Percentiles rank a stretch among this genome's conserved stretches.
Conservation (phyloP, 2,888 invertebrate genomes). For the Orchestes rusci region DNA sequence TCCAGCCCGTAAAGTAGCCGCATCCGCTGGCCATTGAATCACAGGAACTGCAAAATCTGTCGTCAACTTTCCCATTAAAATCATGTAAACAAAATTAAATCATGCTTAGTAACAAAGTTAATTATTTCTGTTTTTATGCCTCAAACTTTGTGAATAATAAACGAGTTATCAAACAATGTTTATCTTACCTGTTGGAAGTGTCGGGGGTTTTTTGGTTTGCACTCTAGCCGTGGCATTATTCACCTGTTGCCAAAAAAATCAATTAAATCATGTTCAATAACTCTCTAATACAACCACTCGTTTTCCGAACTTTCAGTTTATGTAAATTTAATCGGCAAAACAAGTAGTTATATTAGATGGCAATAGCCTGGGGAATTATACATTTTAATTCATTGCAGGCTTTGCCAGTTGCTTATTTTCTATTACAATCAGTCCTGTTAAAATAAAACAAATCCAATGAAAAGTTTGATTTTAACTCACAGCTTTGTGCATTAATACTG, state of each 20-base stretch:
- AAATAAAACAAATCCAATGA: background rate
- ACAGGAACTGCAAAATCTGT: conserved; percentile 61
- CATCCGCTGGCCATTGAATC: conserved; percentile 79
- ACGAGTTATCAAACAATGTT: background rate
- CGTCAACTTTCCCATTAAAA: too few relatives aligned
- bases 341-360: conserved; percentile 33
- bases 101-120: background rate
- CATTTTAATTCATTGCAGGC: too few relatives aligned
- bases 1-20: conserved; percentile 61
- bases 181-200: conserved; percentile 81
- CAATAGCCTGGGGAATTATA: conserved; percentile 19
- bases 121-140: background rate
- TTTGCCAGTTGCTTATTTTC: too few relatives aligned
- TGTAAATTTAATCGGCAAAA: too few relatives aligned
- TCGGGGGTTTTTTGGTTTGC: conserved; percentile 95
- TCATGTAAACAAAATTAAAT: too few relatives aligned
- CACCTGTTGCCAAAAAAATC: conserved; percentile 59
- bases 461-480: conserved; percentile 20
- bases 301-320: too few relatives aligned
- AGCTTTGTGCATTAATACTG: conserved; percentile 1
- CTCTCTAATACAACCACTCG: conserved; percentile 36
- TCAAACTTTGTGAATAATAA: background rate
- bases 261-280: conserved; percentile 40
- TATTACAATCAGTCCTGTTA: too few relatives aligned
- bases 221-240: conserved; percentile 99